phyloP scores from a whole-genome alignment of 2,888 invertebrate species.

The Geophilus truncorum region DNA sequence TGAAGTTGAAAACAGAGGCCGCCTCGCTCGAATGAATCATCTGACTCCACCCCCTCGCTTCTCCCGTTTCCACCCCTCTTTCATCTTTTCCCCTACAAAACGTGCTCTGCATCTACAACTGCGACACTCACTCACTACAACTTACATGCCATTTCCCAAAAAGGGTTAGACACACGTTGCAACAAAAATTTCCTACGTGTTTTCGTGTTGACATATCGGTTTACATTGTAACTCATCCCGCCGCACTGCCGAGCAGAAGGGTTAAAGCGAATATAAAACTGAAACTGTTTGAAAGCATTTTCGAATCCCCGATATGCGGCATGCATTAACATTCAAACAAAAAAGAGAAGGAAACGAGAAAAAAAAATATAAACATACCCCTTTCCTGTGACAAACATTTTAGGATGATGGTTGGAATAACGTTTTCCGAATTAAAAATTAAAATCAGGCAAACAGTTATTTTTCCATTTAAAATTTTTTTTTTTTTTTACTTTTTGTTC shows the following conservation, averaged over 20 bases:
- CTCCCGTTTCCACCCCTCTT: slow-evolving; percentile 27
- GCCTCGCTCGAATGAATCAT: slow-evolving; percentile 25
- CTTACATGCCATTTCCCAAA: slow-evolving; percentile 13
- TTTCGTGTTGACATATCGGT: slow-evolving; percentile 6
- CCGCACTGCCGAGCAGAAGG: not conserved
- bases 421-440: not conserved
- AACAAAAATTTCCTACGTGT: slow-evolving; percentile 16
- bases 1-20: slow-evolving; percentile 25
- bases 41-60: slow-evolving; percentile 21
- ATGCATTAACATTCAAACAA: not conserved
- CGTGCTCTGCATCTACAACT: slow-evolving; percentile 25
- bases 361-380: too few species aligned
- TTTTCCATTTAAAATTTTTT: too few species aligned
- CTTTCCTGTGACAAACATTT: too few species aligned
- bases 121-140: slow-evolving; percentile 8
- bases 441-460: not conserved
- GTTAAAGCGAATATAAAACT: not conserved
- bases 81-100: slow-evolving; percentile 23
- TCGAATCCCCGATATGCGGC: not conserved
- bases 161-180: not conserved
- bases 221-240: not conserved
- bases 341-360: not conserved
- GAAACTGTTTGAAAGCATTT: not conserved
- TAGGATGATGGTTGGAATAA: too few species aligned
- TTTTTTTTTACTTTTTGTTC: too few species aligned